Base-by-base conservation (phyloP, 2,797 vertebrate genomes). In the Rhinatrema bivittatum region DNA sequence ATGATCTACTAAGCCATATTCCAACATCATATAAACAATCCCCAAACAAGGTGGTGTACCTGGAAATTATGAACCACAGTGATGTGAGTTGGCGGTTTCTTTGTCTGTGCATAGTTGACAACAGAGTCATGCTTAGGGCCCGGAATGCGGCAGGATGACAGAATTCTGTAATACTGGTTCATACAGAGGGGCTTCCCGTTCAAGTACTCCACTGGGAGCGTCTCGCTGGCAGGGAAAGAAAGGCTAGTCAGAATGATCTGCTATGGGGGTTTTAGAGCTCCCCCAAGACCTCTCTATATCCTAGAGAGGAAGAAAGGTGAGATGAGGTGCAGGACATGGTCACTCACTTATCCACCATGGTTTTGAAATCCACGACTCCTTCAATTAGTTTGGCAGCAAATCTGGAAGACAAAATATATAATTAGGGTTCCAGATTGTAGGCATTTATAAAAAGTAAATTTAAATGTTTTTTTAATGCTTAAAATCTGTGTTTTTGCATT, bases 1-100 rank as follows among this genome's bases (percentile, higher is more conserved):
- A n/a, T n/a, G n/a, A n/a, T n/a, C n/a, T n/a, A n/a, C n/a, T n/a
- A n/a, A n/a, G n/a, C n/a, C n/a, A n/a, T n/a, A n/a, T n/a, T n/a
- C n/a, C n/a, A n/a, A n/a, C n/a, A n/a, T n/a, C n/a, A n/a, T n/a
- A n/a, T n/a, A n/a, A n/a, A n/a, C n/a, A n/a, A n/a, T n/a, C n/a
- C n/a, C n/a, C n/a, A n/a, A n/a, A n/a, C n/a, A n/a, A n/a, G n/a
- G n/a, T n/a, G n/a, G n/a, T n/a, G n/a, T n/a, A 99, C 96, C 90
- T 99, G 96, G 66, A 95, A 96, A 73, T 99, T 99, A 78, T 98
- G 95, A 30, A 97, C 93, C 24, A 99, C 91, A 0, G 92, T 92
- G 70, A 98, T 87, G 50, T 98, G 91, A 5, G 75, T 85, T 34
- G 90, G 70, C 0, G 86, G 42, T 15, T 69, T 87, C 32, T 85